These are phyloP conservation scores for Macrosteles quadrilineatus DNA, from an alignment of 1,140 invertebrate species.

Conservation along the genomic window DNA sequence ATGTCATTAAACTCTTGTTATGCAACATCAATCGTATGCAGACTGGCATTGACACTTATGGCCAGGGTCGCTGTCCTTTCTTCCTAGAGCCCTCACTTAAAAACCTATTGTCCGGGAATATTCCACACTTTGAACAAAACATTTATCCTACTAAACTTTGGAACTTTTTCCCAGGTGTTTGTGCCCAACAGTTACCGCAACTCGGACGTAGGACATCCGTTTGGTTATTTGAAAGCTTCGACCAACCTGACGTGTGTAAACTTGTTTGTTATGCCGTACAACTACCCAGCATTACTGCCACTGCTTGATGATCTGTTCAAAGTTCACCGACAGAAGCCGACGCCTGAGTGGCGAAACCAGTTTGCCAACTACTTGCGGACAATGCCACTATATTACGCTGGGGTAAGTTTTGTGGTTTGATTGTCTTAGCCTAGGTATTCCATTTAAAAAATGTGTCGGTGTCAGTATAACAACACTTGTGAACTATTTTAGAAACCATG, in stretches of 20 bases:
- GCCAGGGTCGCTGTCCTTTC: constrained; percentile 95
- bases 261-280: constrained; percentile 97
- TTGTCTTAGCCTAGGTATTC: too few species aligned
- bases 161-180: too few species aligned
- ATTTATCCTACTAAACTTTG: too few species aligned
- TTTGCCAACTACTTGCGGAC: constrained; percentile 94
- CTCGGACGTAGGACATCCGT: constrained; percentile 86
- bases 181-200: constrained; percentile 88
- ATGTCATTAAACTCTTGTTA: too few species aligned
- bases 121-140: too few species aligned
- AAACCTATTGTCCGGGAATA: too few species aligned
- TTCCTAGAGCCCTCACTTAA: constrained; percentile 97
- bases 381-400: constrained; percentile 95
- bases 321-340: constrained; percentile 87
- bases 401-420: constrained; percentile 59
- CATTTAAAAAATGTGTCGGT: too few species aligned
- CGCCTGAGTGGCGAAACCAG: constrained; percentile 83
- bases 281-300: constrained; percentile 93
- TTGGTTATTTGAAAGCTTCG: constrained; percentile 97
- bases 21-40: constrained; percentile 99
- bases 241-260: constrained; percentile 94
- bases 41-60: constrained; percentile 95
- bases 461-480: too few species aligned
- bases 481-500: too few species aligned
- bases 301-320: constrained; percentile 91